phyloP scores from a whole-genome alignment of 1,140 invertebrate species.

The Pissodes strobi region DNA sequence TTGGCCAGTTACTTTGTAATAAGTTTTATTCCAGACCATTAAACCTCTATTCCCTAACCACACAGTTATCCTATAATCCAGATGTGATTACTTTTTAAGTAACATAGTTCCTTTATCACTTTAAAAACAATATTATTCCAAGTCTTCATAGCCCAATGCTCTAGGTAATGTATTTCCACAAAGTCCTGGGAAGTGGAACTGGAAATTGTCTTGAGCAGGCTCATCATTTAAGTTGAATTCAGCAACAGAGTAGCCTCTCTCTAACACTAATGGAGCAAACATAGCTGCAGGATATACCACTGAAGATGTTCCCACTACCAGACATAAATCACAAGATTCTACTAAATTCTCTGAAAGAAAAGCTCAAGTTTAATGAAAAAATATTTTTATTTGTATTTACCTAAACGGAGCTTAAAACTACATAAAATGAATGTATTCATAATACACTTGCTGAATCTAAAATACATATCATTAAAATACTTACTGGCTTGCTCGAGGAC shows the following conservation, averaged over 20 bases:
- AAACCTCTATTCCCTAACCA: too few species aligned
- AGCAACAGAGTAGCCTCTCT: constrained; percentile 78
- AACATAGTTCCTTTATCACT: too few species aligned
- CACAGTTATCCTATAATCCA: too few species aligned
- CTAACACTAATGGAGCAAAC: constrained; percentile 82
- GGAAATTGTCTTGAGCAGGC: constrained; percentile 62
- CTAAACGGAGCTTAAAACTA: neutral
- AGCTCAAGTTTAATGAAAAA: neutral
- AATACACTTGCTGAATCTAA: neutral
- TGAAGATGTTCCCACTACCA: constrained; percentile 86
- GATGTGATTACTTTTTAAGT: too few species aligned
- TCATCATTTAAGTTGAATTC: constrained; percentile 89
- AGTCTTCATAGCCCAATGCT: constrained; percentile 60
- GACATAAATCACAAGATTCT: constrained; percentile 76
- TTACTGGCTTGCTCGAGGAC: constrained; percentile 69
- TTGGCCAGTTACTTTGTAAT: too few species aligned
- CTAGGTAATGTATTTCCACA: constrained; percentile 73
- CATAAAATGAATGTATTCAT: too few species aligned
- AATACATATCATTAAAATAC: too few species aligned
- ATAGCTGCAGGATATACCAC: constrained; percentile 92
- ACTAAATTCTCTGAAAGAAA: constrained; percentile 59
- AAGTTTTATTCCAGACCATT: too few species aligned
- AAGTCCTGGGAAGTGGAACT: constrained; percentile 75
- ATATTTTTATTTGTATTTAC: neutral
- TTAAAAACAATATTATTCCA: too few species aligned